Evolutionary conservation across 2,113 vertebrate species (phyloP).

Genomic region (Gadus chalcogrammus): DNA sequence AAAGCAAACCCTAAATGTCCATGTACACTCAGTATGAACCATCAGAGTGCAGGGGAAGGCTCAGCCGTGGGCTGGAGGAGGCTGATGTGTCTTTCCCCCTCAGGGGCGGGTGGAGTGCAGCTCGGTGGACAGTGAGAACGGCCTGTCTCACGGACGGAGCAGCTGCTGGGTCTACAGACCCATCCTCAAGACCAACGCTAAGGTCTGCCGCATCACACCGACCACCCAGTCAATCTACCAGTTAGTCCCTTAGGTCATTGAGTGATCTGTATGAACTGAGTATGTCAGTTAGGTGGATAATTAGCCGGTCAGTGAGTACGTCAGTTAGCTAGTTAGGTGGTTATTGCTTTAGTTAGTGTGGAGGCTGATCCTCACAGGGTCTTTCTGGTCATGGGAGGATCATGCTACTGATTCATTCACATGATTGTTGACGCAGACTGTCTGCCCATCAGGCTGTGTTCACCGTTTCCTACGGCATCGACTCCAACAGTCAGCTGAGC

Average conservation of each 20-base stretch:
- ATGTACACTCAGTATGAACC: neutral
- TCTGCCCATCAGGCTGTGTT: slow-evolving; percentile 57
- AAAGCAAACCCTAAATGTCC: neutral
- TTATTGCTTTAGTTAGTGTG: neutral
- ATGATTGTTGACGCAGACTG: neutral
- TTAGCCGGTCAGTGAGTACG: neutral
- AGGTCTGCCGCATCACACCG: slow-evolving; percentile 45
- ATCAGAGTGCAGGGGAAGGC: neutral
- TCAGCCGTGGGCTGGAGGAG: neutral
- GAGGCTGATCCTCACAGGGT: too few relatives aligned
- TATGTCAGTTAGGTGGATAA: neutral
- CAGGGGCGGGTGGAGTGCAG: slow-evolving; percentile 71
- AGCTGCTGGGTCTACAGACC: slow-evolving; percentile 74
- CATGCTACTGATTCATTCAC: neutral
- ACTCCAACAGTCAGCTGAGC: slow-evolving; percentile 41
- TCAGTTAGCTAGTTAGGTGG: neutral
- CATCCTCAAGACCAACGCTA: slow-evolving; percentile 64
- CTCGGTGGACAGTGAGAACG: slow-evolving; percentile 52
- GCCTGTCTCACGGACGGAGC: slow-evolving; percentile 34
- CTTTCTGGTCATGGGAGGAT: too few relatives aligned
- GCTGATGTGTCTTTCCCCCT: slow-evolving; percentile 1
- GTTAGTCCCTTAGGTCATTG: too few relatives aligned
- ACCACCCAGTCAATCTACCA: too few relatives aligned
- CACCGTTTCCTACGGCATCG: slow-evolving; percentile 62
- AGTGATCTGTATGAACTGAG: neutral